Base-by-base conservation (phyloP, 2,113 vertebrate species). In the Cebidichthys violaceus region DNA sequence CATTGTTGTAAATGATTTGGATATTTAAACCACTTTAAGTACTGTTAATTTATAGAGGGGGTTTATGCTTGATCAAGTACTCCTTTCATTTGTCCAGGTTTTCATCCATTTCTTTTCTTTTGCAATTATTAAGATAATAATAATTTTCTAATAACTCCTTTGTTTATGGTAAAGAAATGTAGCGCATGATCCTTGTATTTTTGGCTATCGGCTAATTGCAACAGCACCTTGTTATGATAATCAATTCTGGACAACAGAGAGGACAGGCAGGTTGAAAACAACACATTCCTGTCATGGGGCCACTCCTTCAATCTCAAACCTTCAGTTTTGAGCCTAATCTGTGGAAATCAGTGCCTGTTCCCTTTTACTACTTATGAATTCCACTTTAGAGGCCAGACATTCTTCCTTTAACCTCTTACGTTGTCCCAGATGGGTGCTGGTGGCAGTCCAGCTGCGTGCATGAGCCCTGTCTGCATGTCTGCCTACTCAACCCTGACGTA, bases 401-500 rank as follows among this genome's bases (percentile, higher is more conserved):
- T 90, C 81, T 82, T 87, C 45, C 59, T 81, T 33, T 47, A 89
- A 83, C 85, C 4, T 84, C 79, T 90, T 80, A 72, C n/a, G 50
- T 69, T 83, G 82, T 59, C 54, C 86, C 69, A 88, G 72, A 77
- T 82, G 61, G 29, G 13, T 18, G 47, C 57, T 75, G 68, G 68
- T 83, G 76, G 75, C 35, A 35, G 37, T 88, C 74, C 55, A 83
- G 89, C 73, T 84, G 77, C 47, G 27, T 82, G 74, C 69, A 75
- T 60, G 75, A 81, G 81, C 37, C 68, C 74, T 69, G 71, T 79
- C 74, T 77, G 75, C 70, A 73, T 84, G 91, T 90, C 83, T 87
- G 89, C 79, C 78, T 90, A 86, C 75, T 89, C 74, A 85, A 91
- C 85, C 79, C 81, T 90, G 92, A 88, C 79, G 65, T 88, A 87